Conservation (phyloP, 2,888 invertebrate species). For the Lasioglossum villosulum region DNA sequence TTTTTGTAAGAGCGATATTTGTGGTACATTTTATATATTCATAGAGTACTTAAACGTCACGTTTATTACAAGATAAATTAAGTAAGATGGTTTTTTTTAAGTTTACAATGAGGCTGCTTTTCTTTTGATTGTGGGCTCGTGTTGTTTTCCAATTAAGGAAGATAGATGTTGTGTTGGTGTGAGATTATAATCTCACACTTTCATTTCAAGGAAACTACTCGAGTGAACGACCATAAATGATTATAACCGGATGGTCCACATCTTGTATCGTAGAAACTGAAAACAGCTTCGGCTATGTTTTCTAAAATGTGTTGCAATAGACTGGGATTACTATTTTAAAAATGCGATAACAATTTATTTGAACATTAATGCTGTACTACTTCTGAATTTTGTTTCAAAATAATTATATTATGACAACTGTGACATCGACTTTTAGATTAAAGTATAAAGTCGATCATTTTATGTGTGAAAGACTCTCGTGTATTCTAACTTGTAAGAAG, state of each 20-base stretch:
- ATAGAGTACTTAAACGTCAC: not conserved
- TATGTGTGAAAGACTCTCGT: too few relatives aligned
- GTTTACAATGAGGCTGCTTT: not conserved
- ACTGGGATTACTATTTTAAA: not conserved
- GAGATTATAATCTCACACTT: not conserved
- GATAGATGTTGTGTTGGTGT: not conserved
- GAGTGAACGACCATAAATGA: not conserved
- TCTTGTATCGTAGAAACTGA: not conserved
- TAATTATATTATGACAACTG: not conserved
- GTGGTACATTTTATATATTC: not conserved
- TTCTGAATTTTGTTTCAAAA: not conserved
- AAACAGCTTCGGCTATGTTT: not conserved
- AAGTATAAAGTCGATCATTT: not conserved
- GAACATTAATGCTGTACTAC: not conserved
- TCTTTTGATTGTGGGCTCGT: not conserved
- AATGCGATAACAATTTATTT: not conserved
- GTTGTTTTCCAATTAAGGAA: not conserved
- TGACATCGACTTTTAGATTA: not conserved
- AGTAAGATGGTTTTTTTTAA: not conserved
- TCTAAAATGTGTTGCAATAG: not conserved
- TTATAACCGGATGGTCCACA: not conserved
- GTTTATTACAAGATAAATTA: not conserved
- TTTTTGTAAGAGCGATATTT: not conserved
- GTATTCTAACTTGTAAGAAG: too few relatives aligned
- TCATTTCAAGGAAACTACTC: not conserved